These are phyloP conservation scores for Tyrannus savana DNA, from an alignment of 2,113 vertebrate species.

Conservation along the genomic window DNA sequence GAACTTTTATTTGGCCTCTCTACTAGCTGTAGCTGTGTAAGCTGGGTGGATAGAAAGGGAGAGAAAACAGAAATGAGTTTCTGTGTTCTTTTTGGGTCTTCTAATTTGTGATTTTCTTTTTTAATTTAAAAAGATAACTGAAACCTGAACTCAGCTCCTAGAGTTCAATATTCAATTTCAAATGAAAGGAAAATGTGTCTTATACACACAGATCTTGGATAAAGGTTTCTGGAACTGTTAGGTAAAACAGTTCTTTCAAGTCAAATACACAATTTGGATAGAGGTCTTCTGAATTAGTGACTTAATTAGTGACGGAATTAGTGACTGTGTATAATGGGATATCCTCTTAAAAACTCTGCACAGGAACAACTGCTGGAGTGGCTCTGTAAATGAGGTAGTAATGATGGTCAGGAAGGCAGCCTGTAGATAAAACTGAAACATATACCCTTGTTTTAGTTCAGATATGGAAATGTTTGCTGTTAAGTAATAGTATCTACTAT, in stretches of 20 bases:
- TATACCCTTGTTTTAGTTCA: constrained; percentile 13
- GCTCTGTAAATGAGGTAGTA: background rate
- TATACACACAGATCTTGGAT: background rate
- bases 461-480: constrained; percentile 12
- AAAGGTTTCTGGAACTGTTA: constrained; percentile 5
- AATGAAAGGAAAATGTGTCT: constrained; percentile 11
- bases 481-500: background rate
- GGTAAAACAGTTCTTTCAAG: background rate
- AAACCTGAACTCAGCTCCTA: background rate
- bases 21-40: background rate
- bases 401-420: background rate
- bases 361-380: background rate
- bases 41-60: background rate
- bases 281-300: background rate
- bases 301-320: background rate
- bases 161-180: background rate
- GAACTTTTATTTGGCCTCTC: background rate
- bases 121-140: background rate
- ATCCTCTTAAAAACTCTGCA: background rate
- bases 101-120: background rate
- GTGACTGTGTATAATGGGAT: background rate
- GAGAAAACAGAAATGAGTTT: background rate
- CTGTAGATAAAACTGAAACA: background rate
- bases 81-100: background rate
- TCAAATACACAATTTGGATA: background rate